Base-by-base conservation (phyloP, 2,888 invertebrate species). In the Balanococcus diminutus region DNA sequence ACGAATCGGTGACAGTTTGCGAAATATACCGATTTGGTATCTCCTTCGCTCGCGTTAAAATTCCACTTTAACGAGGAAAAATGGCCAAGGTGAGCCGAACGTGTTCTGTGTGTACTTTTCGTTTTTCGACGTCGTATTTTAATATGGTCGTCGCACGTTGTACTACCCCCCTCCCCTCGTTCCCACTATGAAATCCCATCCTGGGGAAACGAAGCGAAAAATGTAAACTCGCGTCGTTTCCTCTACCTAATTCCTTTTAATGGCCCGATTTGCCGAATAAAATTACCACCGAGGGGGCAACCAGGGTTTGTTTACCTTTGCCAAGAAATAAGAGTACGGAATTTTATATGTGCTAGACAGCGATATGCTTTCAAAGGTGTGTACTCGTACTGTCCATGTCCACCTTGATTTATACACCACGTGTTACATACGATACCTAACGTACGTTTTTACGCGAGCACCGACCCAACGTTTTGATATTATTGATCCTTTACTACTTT, bases 301-400 rank as follows among this genome's bases (percentile, higher is more conserved):
- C 28, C 28, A 3, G n/a, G 9, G 75, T 75, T 75, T 75, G 19
- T 75, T 75, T 75, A 75, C 75, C 75, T 32, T 75, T 75, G 19
- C 75, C 32, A 22, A n/a, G 31, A 31, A 31, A 75, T 19, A 75
- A 61, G 61, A 8, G 19, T 46, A 9, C 2, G 8, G 2, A 46
- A 2, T 6, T 36, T 36, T 36, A 36, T 8, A 4, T 36, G 36
- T 36, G 8, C 36, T 36, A n/a, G n/a, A n/a, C n/a, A n/a, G n/a
- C n/a, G n/a, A n/a, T n/a, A n/a, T n/a, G n/a, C n/a, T n/a, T n/a
- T n/a, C n/a, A n/a, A n/a, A n/a, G n/a, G n/a, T n/a, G n/a, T n/a
- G n/a, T n/a, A n/a, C n/a, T n/a, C n/a, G n/a, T n/a, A n/a, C n/a
- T n/a, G n/a, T n/a, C n/a, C n/a, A n/a, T n/a, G 51, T 51, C 51